Evolutionary conservation across 2,797 vertebrate species (phyloP).

Genomic region (Sparus aurata): DNA sequence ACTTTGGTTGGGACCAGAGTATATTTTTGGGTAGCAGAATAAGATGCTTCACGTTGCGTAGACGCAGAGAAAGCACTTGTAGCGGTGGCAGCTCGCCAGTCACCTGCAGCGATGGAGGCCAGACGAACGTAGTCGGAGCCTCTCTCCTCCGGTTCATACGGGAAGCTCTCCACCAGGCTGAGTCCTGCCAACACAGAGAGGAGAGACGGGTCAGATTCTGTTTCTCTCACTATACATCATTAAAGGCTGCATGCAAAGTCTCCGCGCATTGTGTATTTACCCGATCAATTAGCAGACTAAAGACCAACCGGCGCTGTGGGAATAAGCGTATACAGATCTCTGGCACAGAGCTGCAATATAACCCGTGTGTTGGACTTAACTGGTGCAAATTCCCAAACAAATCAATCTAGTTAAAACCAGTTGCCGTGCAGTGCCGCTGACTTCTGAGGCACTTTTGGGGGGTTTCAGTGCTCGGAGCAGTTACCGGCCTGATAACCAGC

Average conservation of each 20-base stretch:
- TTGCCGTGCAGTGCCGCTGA: background rate
- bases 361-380: background rate
- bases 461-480: too few relatives aligned
- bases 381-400: background rate
- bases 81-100: constrained; percentile 10
- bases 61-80: background rate
- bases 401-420: background rate
- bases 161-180: constrained; percentile 91
- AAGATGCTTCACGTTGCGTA: background rate
- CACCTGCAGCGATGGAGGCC: constrained; percentile 95
- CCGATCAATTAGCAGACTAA: background rate
- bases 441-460: background rate
- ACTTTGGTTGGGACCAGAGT: background rate
- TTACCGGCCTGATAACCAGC: background rate
- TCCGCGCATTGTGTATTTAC: background rate
- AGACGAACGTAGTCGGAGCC: constrained; percentile 92
- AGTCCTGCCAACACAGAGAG: constrained; percentile 82
- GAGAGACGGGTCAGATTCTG: background rate
- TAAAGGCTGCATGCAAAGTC: background rate
- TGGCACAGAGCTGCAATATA: too few relatives aligned
- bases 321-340: background rate
- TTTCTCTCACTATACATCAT: background rate
- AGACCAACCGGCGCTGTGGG: background rate
- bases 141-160: constrained; percentile 90
- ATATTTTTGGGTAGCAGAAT: background rate